phyloP scores from a whole-genome alignment of 2,888 invertebrate genomes.

The Emesis castigata region DNA sequence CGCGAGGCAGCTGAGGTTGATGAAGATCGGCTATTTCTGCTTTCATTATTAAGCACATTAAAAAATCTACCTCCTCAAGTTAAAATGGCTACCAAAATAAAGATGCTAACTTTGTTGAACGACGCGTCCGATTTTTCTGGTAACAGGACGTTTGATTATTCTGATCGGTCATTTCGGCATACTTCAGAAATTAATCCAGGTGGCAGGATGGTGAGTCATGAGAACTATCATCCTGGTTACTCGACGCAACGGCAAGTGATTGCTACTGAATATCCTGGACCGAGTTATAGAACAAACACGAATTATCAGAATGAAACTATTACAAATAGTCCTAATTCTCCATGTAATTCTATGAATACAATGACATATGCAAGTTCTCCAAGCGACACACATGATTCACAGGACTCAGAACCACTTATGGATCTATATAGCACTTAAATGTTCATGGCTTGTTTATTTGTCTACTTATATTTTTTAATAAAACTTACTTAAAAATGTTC shows the following conservation, averaged over 20 bases:
- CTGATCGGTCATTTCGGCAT: conserved; percentile 12
- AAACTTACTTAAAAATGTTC: not conserved
- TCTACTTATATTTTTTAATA: not conserved
- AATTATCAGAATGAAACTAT: conserved; percentile 8
- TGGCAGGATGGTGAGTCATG: conserved; percentile 12
- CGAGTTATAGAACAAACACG: conserved; percentile 11
- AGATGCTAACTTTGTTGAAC: conserved; percentile 37
- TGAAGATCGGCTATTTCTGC: conserved; percentile 32
- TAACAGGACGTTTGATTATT: conserved; percentile 9
- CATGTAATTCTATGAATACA: conserved; percentile 16
- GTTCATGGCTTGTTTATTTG: not conserved
- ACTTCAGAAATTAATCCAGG: conserved; percentile 10
- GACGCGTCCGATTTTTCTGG: conserved; percentile 27
- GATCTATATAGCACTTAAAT: conserved; percentile 9
- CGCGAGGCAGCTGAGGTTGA: conserved; percentile 18
- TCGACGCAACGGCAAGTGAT: conserved; percentile 3
- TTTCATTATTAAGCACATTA: conserved; percentile 38
- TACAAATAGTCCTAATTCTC: conserved; percentile 1
- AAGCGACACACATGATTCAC: conserved; percentile 12
- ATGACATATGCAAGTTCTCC: conserved; percentile 7
- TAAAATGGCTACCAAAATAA: conserved; percentile 44
- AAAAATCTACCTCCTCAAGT: conserved; percentile 36
- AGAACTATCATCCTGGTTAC: conserved; percentile 6
- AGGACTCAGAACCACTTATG: not conserved
- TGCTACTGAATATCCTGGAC: conserved; percentile 8